These are phyloP conservation scores for Dorcus hopei DNA, from an alignment of 2,888 invertebrate species.

Conservation along the genomic window DNA sequence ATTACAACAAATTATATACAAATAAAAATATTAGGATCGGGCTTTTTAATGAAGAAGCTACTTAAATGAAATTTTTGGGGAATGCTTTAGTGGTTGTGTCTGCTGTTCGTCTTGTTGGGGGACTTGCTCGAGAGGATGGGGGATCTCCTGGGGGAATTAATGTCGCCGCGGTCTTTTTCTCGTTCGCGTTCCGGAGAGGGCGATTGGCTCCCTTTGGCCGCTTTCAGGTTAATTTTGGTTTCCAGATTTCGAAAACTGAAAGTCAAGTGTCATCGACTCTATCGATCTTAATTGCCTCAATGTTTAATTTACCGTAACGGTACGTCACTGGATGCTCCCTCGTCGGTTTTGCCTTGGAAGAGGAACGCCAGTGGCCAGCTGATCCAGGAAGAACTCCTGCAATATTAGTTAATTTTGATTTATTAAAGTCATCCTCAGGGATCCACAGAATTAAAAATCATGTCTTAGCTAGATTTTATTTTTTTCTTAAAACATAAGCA, in stretches of 20 bases:
- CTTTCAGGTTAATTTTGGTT: slow-evolving; percentile 77
- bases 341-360: slow-evolving; percentile 74
- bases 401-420: not conserved
- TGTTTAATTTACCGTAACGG: slow-evolving; percentile 65
- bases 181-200: slow-evolving; percentile 63
- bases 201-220: slow-evolving; percentile 64
- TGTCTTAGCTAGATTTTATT: too few species aligned
- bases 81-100: not conserved
- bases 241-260: slow-evolving; percentile 81
- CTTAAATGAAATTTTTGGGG: too few species aligned
- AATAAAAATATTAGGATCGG: too few species aligned
- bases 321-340: slow-evolving; percentile 64
- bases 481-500: too few species aligned
- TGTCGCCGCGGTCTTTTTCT: slow-evolving; percentile 31
- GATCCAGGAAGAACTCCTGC: slow-evolving; percentile 80
- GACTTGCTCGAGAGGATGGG: slow-evolving; percentile 41
- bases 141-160: slow-evolving; percentile 53
- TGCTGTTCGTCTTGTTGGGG: slow-evolving; percentile 34
- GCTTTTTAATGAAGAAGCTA: too few species aligned
- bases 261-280: not conserved
- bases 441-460: not conserved
- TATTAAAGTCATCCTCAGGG: not conserved
- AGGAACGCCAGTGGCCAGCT: slow-evolving; percentile 90
- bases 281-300: not conserved
- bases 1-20: too few species aligned